Evolutionary conservation across 2,797 vertebrate genomes (phyloP).

Genomic region (Hippocampus kuda): DNA sequence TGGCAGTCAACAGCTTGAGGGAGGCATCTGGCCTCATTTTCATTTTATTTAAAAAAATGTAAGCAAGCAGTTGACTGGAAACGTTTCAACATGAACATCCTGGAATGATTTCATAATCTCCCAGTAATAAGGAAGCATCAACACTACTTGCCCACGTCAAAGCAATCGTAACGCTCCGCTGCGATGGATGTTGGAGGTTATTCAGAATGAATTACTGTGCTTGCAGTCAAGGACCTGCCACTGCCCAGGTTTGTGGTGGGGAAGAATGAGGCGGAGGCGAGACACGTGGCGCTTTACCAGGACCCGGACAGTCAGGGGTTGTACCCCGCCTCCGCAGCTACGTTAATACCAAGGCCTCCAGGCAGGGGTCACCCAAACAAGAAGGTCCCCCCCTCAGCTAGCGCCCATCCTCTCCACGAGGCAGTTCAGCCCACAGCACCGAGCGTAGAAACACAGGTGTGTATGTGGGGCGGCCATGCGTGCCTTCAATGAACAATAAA

Average conservation of each 20-base stretch:
- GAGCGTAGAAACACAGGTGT: constrained; percentile 80
- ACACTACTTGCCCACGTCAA: constrained; percentile 28
- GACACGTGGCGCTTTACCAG: constrained; percentile 78
- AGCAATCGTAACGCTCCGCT: background rate
- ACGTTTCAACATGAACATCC: constrained; percentile 32
- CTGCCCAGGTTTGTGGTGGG: constrained; percentile 87
- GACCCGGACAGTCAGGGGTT: constrained; percentile 84
- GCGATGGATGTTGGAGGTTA: background rate
- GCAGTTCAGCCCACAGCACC: constrained; percentile 77
- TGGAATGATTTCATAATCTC: constrained; percentile 35
- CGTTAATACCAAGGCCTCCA: constrained; percentile 89
- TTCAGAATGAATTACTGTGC: constrained; percentile 6
- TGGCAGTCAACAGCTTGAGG: too few relatives aligned
- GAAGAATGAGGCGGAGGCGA: constrained; percentile 88
- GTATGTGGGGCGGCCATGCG: background rate
- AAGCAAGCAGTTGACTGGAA: constrained; percentile 2
- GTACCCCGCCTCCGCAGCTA: constrained; percentile 80
- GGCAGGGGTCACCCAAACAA: constrained; percentile 80
- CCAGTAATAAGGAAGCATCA: constrained; percentile 22
- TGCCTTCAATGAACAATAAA: background rate
- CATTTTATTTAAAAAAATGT: background rate
- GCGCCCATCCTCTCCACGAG: constrained; percentile 77
- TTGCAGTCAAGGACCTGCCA: constrained; percentile 89
- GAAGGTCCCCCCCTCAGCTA: constrained; percentile 70
- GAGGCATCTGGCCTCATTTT: too few relatives aligned